A percentile compares a stretch with the other conserved stretches of the same genome.
phyloP scores from a whole-genome alignment of 2,113 vertebrate species.

The Gyps fulvus region DNA sequence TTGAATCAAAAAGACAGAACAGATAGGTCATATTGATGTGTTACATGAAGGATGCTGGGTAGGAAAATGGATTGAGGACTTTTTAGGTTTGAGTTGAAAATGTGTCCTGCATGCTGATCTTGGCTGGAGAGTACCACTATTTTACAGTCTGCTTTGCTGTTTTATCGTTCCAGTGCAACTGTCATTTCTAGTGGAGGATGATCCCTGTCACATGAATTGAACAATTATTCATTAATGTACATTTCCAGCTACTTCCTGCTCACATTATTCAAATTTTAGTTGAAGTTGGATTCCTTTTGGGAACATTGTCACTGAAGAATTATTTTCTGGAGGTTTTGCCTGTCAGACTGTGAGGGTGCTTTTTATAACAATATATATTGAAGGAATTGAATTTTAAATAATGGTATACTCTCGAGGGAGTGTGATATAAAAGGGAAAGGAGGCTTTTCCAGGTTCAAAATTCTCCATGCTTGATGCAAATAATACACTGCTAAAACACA shows the following conservation, averaged over 20 bases:
- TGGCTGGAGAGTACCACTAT: neutral
- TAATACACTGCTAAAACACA: neutral
- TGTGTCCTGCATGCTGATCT: neutral
- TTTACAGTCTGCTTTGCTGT: neutral
- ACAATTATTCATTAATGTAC: constrained; percentile 38
- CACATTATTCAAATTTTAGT: constrained; percentile 52
- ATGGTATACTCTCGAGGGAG: neutral
- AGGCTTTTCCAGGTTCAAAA: neutral
- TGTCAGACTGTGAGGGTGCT: constrained; percentile 19
- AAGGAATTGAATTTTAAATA: constrained; percentile 12
- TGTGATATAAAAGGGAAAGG: neutral
- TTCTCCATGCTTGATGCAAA: neutral
- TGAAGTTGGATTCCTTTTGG: constrained; percentile 17
- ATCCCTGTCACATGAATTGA: constrained; percentile 8
- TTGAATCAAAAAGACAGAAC: neutral
- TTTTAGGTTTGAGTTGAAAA: neutral
- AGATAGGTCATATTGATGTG: neutral
- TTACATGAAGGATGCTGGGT: neutral
- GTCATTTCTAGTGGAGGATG: constrained; percentile 3
- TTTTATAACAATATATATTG: neutral
- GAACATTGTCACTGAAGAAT: constrained; percentile 8
- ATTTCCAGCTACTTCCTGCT: constrained; percentile 8
- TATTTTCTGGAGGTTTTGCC: constrained; percentile 17
- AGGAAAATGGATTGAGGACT: neutral
- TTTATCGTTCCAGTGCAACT: neutral